Evolutionary conservation across 1,140 invertebrate genomes (phyloP).

Genomic region (Halictus rubicundus): DNA sequence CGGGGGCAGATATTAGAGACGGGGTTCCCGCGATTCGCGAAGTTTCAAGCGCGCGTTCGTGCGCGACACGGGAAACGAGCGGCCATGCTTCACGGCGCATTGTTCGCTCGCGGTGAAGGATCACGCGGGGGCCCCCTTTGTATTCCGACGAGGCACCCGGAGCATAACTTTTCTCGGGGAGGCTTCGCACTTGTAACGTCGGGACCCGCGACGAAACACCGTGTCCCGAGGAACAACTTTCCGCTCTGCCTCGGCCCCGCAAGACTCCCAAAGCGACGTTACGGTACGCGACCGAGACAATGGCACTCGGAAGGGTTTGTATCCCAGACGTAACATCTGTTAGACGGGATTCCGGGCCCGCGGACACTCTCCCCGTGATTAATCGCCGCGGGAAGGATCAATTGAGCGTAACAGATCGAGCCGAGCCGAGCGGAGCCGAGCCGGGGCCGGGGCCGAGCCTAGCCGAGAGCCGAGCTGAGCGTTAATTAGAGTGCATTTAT

Average conservation of each 20-base stretch:
- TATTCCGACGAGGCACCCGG: constrained; percentile 60
- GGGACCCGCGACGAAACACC: constrained; percentile 58
- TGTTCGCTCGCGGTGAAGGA: constrained; percentile 60
- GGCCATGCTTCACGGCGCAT: constrained; percentile 60
- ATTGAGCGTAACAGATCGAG: constrained; percentile 17
- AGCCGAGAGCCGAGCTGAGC: not conserved
- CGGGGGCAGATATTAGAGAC: constrained; percentile 39
- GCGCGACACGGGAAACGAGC: constrained; percentile 54
- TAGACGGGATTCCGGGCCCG: constrained; percentile 32
- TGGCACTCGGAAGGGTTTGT: constrained; percentile 46
- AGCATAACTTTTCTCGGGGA: constrained; percentile 62
- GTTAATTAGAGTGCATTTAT: constrained; percentile 42
- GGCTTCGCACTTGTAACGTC: constrained; percentile 64
- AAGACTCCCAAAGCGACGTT: constrained; percentile 44
- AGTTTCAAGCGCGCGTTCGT: constrained; percentile 58
- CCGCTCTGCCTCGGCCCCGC: constrained; percentile 27
- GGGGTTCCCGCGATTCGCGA: constrained; percentile 52
- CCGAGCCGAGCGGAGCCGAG: not conserved
- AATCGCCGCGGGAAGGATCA: constrained; percentile 25
- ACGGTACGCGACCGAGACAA: constrained; percentile 54
- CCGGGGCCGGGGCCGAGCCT: not conserved
- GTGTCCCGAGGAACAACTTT: constrained; percentile 54
- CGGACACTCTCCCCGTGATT: constrained; percentile 31
- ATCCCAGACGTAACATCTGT: constrained; percentile 48
- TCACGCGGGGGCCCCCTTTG: constrained; percentile 62